These are phyloP conservation scores for Calyptommatus sinebrachiatus DNA, from an alignment of 2,113 vertebrate genomes.

Conservation along the genomic window DNA sequence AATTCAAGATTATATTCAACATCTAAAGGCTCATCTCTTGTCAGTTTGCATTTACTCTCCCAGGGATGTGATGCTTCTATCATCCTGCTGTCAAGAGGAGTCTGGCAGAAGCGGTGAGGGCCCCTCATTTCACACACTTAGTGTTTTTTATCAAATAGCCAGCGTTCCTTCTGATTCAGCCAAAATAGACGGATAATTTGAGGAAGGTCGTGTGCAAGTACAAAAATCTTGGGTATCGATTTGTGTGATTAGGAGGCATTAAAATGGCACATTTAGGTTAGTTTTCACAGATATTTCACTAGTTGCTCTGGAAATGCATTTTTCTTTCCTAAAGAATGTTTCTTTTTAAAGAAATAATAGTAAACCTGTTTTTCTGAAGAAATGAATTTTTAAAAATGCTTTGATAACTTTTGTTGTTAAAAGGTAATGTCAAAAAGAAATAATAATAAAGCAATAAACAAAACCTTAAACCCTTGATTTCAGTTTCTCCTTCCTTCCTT, in stretches of 20 bases:
- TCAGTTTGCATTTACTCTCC: conserved; percentile 99
- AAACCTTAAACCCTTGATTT: conserved; percentile 2
- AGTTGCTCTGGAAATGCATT: conserved; percentile 74
- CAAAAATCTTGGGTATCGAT: conserved; percentile 88
- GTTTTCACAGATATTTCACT: conserved; percentile 68
- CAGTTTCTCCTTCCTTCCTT: background rate
- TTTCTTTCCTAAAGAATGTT: conserved; percentile 47
- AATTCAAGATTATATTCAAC: conserved; percentile 99
- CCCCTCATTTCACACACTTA: conserved; percentile 99
- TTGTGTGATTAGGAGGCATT: conserved; percentile 89
- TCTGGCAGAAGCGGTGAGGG: conserved; percentile 89
- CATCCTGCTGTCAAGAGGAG: conserved; percentile 99
- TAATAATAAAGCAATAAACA: no score
- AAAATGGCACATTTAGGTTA: conserved; percentile 73
- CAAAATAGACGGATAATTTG: conserved; percentile 97
- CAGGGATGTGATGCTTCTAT: conserved; percentile 98
- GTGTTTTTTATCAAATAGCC: conserved; percentile 96
- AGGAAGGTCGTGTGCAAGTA: conserved; percentile 92
- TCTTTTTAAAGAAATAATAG: background rate
- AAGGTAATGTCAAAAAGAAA: no score
- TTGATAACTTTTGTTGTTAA: conserved; percentile 33
- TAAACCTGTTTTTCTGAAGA: conserved; percentile 50
- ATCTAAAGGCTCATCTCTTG: conserved; percentile 99
- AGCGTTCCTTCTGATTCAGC: conserved; percentile 88
- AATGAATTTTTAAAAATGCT: conserved; percentile 44